Percentiles rank a stretch among this genome's conserved stretches.
Conservation (phyloP, 2,888 invertebrate species). For the Chloromyia formosa region DNA sequence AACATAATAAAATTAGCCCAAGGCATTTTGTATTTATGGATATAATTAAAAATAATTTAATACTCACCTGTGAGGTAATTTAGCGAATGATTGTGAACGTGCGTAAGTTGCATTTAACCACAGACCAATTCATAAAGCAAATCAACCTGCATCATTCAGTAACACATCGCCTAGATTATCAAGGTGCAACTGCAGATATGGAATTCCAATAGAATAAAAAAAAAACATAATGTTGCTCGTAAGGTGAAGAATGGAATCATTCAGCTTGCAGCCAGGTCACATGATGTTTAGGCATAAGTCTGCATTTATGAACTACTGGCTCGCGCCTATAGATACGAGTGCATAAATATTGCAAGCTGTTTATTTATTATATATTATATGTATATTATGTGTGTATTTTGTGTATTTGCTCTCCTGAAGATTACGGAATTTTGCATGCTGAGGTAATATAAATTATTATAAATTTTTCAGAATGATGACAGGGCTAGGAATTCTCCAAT, state of each 20-base stretch:
- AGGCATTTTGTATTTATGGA: slow-evolving; percentile 36
- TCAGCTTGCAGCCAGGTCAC: slow-evolving; percentile 15
- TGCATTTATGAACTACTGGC: background rate
- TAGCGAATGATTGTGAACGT: slow-evolving; percentile 17
- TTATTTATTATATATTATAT: no score
- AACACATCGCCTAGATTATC: background rate
- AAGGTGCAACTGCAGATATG: slow-evolving; percentile 4
- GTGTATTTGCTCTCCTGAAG: no score
- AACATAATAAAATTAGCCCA: slow-evolving; percentile 38
- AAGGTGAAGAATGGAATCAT: slow-evolving; percentile 35
- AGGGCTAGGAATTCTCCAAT: no score
- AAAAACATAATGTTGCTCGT: background rate
- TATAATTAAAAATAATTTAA: slow-evolving; percentile 43
- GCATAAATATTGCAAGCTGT: background rate
- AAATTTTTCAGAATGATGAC: no score
- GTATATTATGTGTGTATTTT: no score
- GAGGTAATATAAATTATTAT: no score
- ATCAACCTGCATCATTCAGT: background rate
- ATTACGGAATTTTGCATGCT: no score
- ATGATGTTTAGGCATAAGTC: slow-evolving; percentile 16
- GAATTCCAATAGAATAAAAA: slow-evolving; percentile 35
- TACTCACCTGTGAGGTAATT: slow-evolving; percentile 43
- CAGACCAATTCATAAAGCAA: slow-evolving; percentile 20
- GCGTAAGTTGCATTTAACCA: slow-evolving; percentile 31
- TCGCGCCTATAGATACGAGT: background rate